These are phyloP conservation scores for Paraplagusia blochii DNA, from an alignment of 2,113 vertebrate genomes.

Conservation along the genomic window DNA sequence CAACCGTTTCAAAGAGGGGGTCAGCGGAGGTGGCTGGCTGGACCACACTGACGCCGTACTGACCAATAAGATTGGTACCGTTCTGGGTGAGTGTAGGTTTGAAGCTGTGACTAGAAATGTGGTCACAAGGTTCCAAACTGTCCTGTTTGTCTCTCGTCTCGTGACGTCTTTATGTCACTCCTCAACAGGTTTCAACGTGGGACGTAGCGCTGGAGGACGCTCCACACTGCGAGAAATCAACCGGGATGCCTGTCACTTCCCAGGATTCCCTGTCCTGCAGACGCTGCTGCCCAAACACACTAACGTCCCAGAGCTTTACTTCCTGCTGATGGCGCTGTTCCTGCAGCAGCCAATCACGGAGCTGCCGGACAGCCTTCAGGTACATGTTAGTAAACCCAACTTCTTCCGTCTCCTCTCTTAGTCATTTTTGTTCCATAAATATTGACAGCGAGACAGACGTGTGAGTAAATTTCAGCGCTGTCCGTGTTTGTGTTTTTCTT, in stretches of 20 bases:
- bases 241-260: constrained; percentile 94
- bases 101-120: too few species aligned
- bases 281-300: constrained; percentile 96
- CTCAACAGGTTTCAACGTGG: constrained; percentile 91
- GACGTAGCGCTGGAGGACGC: constrained; percentile 90
- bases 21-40: constrained; percentile 94
- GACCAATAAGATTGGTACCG: constrained; percentile 96
- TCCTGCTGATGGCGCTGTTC: constrained; percentile 97
- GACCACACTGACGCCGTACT: constrained; percentile 97
- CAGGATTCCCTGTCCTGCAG: constrained; percentile 91
- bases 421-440: not conserved
- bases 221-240: constrained; percentile 94
- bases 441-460: not conserved
- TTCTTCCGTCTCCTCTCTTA: not conserved
- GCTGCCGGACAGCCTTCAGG: constrained; percentile 97
- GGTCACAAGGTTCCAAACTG: too few species aligned
- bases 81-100: constrained; percentile 83
- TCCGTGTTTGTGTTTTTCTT: constrained; percentile 15
- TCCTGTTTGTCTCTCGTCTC: too few species aligned
- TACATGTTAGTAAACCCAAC: constrained; percentile 75
- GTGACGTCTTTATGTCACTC: too few species aligned
- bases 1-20: constrained; percentile 92
- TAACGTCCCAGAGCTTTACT: constrained; percentile 95
- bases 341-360: constrained; percentile 96
- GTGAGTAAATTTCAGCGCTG: too few species aligned